Percentiles rank a stretch among this genome's conserved stretches.
These are phyloP conservation scores for Dysidea cf. avara DNA, from an alignment of 37 sponge, comb jelly and placozoan genomes.

Conservation along the genomic window DNA sequence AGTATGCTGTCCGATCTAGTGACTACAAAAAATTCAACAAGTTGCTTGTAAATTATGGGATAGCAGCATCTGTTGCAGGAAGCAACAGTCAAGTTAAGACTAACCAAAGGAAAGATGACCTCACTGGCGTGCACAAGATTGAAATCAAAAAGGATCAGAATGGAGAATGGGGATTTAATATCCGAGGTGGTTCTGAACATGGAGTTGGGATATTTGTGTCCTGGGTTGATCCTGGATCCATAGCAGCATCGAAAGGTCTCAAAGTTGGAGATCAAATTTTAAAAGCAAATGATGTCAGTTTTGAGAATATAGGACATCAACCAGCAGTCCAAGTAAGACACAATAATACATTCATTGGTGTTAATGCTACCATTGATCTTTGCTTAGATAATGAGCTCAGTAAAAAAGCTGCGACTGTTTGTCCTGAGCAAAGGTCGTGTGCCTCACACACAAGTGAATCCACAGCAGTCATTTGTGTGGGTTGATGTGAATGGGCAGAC, in stretches of 20 bases:
- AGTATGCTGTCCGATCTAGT: conserved; percentile 61
- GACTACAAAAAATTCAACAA: conserved; percentile 70
- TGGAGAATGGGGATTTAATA: conserved; percentile 78
- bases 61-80: conserved; percentile 29
- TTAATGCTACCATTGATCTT: neutral
- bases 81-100: conserved; percentile 15
- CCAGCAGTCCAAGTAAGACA: conserved; percentile 58
- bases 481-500: conserved; percentile 63
- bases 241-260: conserved; percentile 64
- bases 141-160: conserved; percentile 54
- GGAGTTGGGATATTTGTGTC: conserved; percentile 78
- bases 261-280: conserved; percentile 75
- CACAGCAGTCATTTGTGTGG: conserved; percentile 64
- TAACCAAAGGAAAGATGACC: neutral
- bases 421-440: conserved; percentile 42
- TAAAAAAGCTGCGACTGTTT: conserved; percentile 48
- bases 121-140: conserved; percentile 18
- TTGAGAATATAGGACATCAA: conserved; percentile 45
- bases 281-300: conserved; percentile 56
- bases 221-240: conserved; percentile 78
- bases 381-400: conserved; percentile 37
- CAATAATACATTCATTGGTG: neutral
- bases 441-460: conserved; percentile 43
- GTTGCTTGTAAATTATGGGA: conserved; percentile 54
- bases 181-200: conserved; percentile 79